Evolutionary conservation across 2,888 invertebrate genomes (phyloP).

Genomic region (Dascillus cervinus): DNA sequence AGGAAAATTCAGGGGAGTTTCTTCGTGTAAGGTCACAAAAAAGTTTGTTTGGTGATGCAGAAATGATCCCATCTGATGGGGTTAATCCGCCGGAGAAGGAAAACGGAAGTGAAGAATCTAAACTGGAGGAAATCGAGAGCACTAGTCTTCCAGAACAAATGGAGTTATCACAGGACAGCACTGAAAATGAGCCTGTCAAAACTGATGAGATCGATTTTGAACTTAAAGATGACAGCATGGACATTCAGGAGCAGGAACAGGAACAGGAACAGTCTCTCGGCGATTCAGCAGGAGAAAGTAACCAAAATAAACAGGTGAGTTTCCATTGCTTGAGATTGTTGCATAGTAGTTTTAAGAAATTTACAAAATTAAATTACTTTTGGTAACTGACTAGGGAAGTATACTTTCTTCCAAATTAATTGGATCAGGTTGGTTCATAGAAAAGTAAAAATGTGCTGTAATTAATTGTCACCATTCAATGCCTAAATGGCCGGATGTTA

Average conservation of each 20-base stretch:
- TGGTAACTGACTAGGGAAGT: too few species aligned
- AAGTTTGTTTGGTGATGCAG: constrained; percentile 8
- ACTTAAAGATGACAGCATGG: constrained; percentile 9
- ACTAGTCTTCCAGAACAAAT: constrained; percentile 1
- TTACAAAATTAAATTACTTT: not conserved
- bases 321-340: not conserved
- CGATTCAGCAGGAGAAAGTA: constrained; percentile 1
- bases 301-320: not conserved
- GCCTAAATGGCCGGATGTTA: too few species aligned
- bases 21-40: constrained; percentile 8
- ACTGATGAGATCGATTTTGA: constrained; percentile 7
- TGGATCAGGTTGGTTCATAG: too few species aligned
- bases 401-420: too few species aligned
- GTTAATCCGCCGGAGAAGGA: too few species aligned
- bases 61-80: not conserved
- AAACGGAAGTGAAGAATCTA: too few species aligned
- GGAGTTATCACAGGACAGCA: not conserved
- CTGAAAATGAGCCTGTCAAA: not conserved
- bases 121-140: not conserved
- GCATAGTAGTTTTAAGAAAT: not conserved
- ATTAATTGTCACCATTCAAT: too few species aligned
- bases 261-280: not conserved
- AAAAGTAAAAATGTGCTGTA: not conserved
- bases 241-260: constrained; percentile 3
- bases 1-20: constrained; percentile 3